Evolutionary conservation across 2,113 vertebrate species (phyloP).

Genomic region (Empidonax traillii): DNA sequence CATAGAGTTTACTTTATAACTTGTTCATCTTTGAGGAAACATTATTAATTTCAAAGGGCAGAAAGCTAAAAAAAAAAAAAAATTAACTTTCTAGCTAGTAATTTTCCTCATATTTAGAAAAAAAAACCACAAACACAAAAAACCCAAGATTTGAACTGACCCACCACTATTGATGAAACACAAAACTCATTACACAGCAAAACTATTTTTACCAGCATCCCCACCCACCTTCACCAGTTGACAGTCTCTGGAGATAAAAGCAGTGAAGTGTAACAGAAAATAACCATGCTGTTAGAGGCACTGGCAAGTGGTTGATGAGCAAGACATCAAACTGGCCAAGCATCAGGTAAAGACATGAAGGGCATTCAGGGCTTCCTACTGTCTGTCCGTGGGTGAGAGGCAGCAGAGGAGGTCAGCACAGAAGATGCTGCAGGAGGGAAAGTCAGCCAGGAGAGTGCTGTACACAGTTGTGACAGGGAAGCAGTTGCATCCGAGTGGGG

Average conservation of each 20-base stretch:
- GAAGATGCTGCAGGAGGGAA: not conserved
- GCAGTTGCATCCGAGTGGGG: not conserved
- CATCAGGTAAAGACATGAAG: not conserved
- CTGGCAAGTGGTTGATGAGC: not conserved
- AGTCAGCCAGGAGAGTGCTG: not conserved
- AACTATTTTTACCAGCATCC: not conserved
- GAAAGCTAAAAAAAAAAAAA: not conserved
- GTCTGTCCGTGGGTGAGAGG: fast-evolving
- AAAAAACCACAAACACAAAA: not conserved
- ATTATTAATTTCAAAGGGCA: not conserved
- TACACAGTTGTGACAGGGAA: not conserved
- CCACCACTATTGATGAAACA: not conserved
- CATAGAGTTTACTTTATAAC: not conserved
- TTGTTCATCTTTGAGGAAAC: not conserved
- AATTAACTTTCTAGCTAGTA: not conserved
- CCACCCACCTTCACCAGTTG: not conserved
- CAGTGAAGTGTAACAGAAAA: not conserved
- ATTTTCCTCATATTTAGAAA: not conserved
- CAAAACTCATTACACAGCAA: not conserved
- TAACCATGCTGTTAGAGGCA: not conserved
- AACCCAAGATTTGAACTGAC: not conserved
- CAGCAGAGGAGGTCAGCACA: fast-evolving
- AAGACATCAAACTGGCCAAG: not conserved
- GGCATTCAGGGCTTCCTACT: not conserved
- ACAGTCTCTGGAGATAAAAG: not conserved